Evolutionary conservation across 2,888 invertebrate species (phyloP), one percentile per base, ranked within the genome.

Genomic region (Rhamphomyia laevipes): DNA sequence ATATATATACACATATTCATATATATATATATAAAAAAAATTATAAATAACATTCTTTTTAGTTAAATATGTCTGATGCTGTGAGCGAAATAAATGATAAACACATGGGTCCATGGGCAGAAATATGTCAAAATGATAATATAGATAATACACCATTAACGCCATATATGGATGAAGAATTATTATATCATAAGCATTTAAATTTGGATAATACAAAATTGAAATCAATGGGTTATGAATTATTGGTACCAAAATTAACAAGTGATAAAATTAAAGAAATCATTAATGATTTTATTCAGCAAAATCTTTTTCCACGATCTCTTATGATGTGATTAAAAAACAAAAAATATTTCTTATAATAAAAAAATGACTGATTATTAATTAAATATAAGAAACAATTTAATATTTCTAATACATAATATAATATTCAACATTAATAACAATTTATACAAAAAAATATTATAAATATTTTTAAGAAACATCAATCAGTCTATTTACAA

Each of bases 11-110:
- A 17, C 21, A 35, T 35, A 12, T n/a, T 33, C 33, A 11, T 9
- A n/a, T 33, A 33, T 33, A 12, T 12, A 12, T n/a, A 35, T 35
- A 33, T 35, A 30, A 5, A 5, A 30, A 9, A 30, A 30, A 9
- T 5, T n/a, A n/a, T n/a, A n/a, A n/a, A 9, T 9, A 30, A 30
- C n/a, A n/a, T 40, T 53, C 51, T 50, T 55, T 61, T 58, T 64
- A 88, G 88, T 73, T 78, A 42, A 90, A 91, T 71, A 80, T 90
- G 71, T 77, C 77, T 2, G 78, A 80, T 10, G 83, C 89, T 6
- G 85, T 89, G 0, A 90, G 91, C 58, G 91, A 93, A 61, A 89
- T 90, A 1, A 94, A 94, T 67, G 93, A 94, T 70, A 92, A 92
- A 65, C 94, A 94, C 67, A 78, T 93, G 73, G 81, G 79, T 1